These are phyloP conservation scores for Harpagifer antarcticus DNA, from an alignment of 2,797 vertebrate species.

Conservation along the genomic window DNA sequence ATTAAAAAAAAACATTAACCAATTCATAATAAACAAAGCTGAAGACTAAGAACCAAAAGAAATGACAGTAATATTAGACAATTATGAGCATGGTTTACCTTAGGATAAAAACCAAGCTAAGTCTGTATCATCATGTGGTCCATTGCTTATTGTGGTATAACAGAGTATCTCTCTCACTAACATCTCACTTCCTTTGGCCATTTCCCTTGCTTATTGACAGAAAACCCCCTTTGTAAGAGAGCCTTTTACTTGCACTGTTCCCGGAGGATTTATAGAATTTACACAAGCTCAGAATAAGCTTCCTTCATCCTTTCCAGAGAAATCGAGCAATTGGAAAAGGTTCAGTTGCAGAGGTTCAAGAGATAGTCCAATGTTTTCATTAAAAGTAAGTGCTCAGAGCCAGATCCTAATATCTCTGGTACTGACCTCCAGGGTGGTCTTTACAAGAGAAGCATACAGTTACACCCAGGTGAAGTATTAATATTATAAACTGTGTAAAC, in stretches of 20 bases:
- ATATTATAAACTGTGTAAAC: conserved; percentile 21
- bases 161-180: conserved; percentile 3
- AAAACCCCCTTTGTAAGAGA: conserved; percentile 46
- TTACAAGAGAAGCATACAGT: conserved; percentile 6
- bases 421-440: conserved; percentile 20
- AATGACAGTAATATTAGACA: not conserved
- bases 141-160: conserved; percentile 18
- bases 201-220: conserved; percentile 56
- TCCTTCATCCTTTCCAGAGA: conserved; percentile 40
- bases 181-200: conserved; percentile 36
- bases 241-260: conserved; percentile 71
- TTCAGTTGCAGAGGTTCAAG: conserved; percentile 62
- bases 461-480: conserved; percentile 3
- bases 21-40: conserved; percentile 58
- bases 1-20: conserved; percentile 51
- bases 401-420: not conserved
- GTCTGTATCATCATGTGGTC: conserved; percentile 11
- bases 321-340: conserved; percentile 36
- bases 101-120: conserved; percentile 8
- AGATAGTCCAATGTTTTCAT: conserved; percentile 61
- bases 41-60: conserved; percentile 28
- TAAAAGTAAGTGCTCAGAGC: conserved; percentile 53
- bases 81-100: conserved; percentile 13
- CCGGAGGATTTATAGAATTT: conserved; percentile 66
- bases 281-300: conserved; percentile 50